phyloP scores from a whole-genome alignment of 2,113 vertebrate species.

The pig (Sus scrofa) region DNA sequence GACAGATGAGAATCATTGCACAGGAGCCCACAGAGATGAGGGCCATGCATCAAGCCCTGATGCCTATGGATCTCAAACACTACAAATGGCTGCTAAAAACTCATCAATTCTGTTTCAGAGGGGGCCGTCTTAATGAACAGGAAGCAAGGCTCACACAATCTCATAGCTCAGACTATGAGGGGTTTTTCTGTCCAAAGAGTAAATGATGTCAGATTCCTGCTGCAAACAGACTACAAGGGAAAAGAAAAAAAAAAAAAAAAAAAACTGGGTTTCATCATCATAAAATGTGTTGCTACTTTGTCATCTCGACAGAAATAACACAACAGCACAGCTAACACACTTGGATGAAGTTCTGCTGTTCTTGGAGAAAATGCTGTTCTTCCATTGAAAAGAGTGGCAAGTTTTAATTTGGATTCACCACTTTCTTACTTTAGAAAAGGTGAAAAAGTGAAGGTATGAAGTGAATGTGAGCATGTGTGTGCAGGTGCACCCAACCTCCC shows the following conservation, averaged over 20 bases:
- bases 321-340: neutral
- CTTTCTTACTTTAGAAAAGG: neutral
- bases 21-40: slow-evolving; percentile 69
- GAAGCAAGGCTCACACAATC: slow-evolving; percentile 6
- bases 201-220: slow-evolving; percentile 24
- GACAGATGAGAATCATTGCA: slow-evolving; percentile 81
- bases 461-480: neutral
- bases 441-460: neutral
- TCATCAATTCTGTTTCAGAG: slow-evolving; percentile 74
- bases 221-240: neutral
- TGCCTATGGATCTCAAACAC: slow-evolving; percentile 69
- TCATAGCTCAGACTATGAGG: neutral
- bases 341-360: neutral
- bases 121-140: slow-evolving; percentile 62
- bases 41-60: slow-evolving; percentile 78
- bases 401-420: neutral
- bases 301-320: slow-evolving; percentile 15
- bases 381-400: neutral
- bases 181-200: slow-evolving; percentile 43
- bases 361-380: neutral
- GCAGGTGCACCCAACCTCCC: neutral
- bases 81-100: slow-evolving; percentile 55
- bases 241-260: neutral
- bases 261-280: slow-evolving; percentile 13
- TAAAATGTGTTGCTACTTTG: slow-evolving; percentile 39